Evolutionary conservation across 2,888 invertebrate species (phyloP), one percentile per base, ranked within the genome.

Genomic region (Volucella inanis): DNA sequence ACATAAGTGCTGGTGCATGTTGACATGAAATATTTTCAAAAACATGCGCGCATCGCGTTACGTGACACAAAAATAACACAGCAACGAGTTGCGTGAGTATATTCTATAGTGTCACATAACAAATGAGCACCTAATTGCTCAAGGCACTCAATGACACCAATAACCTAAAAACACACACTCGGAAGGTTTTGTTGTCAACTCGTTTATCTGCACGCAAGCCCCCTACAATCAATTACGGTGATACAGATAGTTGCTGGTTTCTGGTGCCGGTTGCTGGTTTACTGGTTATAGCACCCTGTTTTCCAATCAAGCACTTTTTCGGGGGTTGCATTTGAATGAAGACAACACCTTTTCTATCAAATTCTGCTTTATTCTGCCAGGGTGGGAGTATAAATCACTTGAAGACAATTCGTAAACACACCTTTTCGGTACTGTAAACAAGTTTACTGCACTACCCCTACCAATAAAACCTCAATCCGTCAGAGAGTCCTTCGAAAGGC

Each of bases 81-180:
- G 18, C 54, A n/a, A 39, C 70, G 31, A 6, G 54, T 79, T 59
- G 79, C 84, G 70, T 76, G 74, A 49, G 15, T 14, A 57, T 31
- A 50, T 0, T 59, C 68, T 61, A 62, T 67, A 59, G 81, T 70
- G 64, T 38, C 64, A 65, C 74, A 79, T 54, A 78, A 79, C 71
- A 84, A 84, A 84, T 79, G 84, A 76, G 61, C 65, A 79, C 79
- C 79, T 79, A 84, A 84, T 79, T 79, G 79, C 50, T 84, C 84
- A 79, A 71, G 79, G 84, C 79, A 79, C 84, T 79, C 79, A 84
- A 84, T 84, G 84, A 76, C 84, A 84, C 84, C 70, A 71, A 75
- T 54, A 65, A 65, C 76, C 57, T n/a, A 57, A 67, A 62, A 78
- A 70, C 43, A 65, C 78, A 61, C 52, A 39, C 50, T 45, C 45